These are phyloP conservation scores for Allygus modestus DNA, from an alignment of 2,888 invertebrate genomes.

Conservation along the genomic window DNA sequence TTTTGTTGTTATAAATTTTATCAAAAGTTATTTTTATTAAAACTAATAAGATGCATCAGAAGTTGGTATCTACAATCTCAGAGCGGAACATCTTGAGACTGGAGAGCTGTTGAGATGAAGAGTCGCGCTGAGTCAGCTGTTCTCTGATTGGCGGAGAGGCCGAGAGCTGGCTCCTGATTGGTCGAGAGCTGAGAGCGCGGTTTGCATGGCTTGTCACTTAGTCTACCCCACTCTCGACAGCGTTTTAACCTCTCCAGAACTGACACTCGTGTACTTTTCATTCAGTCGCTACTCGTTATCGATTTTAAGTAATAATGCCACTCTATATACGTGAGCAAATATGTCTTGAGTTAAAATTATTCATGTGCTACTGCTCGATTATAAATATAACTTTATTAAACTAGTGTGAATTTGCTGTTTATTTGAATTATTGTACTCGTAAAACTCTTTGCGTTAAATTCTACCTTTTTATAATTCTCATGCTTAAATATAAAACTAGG, in stretches of 20 bases:
- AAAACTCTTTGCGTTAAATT: too few species aligned
- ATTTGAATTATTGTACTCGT: too few species aligned
- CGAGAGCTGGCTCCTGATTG: constrained; percentile 41
- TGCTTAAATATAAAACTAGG: too few species aligned
- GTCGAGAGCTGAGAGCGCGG: constrained; percentile 31
- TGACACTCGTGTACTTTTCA: constrained; percentile 14
- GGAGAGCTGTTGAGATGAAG: constrained; percentile 40
- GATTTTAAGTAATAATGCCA: background rate
- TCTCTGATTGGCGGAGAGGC: constrained; percentile 44
- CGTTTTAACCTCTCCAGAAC: constrained; percentile 44
- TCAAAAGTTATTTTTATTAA: too few species aligned
- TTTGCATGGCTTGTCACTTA: constrained; percentile 34
- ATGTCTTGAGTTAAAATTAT: too few species aligned
- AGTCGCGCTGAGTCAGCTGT: constrained; percentile 34
- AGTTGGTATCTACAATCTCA: background rate
- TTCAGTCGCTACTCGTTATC: background rate
- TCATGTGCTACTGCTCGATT: too few species aligned
- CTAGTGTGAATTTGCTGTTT: too few species aligned
- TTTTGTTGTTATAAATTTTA: too few species aligned
- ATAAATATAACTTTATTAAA: too few species aligned
- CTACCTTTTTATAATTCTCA: too few species aligned
- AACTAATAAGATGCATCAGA: constrained; percentile 28
- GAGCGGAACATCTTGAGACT: background rate
- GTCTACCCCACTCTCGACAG: background rate
- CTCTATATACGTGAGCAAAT: too few species aligned